Base-by-base conservation (phyloP, 1,140 invertebrate genomes). In the Drosophila simulans region DNA sequence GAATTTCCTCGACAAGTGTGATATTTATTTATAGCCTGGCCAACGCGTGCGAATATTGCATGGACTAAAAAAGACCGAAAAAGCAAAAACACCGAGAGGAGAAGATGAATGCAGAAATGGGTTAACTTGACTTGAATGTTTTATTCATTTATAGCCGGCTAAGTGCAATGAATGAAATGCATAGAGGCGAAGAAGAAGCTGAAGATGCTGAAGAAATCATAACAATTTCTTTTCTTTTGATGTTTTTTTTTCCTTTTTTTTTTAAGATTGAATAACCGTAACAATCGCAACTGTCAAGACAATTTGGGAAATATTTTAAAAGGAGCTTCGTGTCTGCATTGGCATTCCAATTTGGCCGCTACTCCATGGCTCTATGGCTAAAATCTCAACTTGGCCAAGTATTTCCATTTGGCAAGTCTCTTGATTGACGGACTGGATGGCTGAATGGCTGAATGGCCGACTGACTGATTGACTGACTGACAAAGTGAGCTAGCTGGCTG, bases 101-200 rank as follows among this genome's bases (percentile, higher is more conserved):
- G 46, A 49, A 85, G 77, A 85, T 86, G 70, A 86, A 86, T 85
- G 82, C 63, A 69, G 57, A 85, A 85, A 86, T 85, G 82, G 81
- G 81, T 86, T 85, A 85, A 86, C 77, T 68, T 72, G 62, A 58
- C 65, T 58, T 55, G 37, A 45, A 73, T 86, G 55, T 85, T 85
- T 84, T 85, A 85, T 86, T 85, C 81, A 85, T 31, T 31, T 77
- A 54, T 62, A 59, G 39, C 27, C 40, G 48, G 43, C 27, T 56
- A 69, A 66, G 45, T 53, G 73, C 55, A 53, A 53, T 77, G 82
- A 81, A 86, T 85, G 81, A 80, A 83, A 78, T 54, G 56, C 63
- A 63, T 40, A 12, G 15, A 20, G 35, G n/a, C 34, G 27, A 35
- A 45, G 40, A 22, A 35, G 52, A 43, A 22, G 20, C 34, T 13